These are phyloP conservation scores for Myiozetetes cayanensis DNA, from an alignment of 2,113 vertebrate genomes.

Conservation along the genomic window DNA sequence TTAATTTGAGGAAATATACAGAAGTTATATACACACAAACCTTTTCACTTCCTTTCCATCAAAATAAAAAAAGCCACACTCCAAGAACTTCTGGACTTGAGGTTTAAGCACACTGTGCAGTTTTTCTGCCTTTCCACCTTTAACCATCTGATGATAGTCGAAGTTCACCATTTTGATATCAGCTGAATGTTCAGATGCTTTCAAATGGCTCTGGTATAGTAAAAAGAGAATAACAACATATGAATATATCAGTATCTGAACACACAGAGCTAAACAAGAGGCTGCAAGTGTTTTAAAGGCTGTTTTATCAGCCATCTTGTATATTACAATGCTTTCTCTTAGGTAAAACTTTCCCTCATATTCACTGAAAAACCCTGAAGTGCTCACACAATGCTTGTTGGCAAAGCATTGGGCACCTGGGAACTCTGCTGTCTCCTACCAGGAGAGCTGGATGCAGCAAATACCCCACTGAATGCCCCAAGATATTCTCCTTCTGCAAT, in stretches of 20 bases:
- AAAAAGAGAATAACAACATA: not conserved
- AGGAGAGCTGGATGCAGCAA: not conserved
- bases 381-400: not conserved
- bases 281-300: not conserved
- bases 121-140: constrained; percentile 93
- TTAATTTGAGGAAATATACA: not conserved
- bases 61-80: constrained; percentile 96
- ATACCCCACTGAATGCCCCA: not conserved
- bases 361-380: not conserved
- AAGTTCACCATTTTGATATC: constrained; percentile 95
- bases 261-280: not conserved
- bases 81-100: constrained; percentile 86
- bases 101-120: constrained; percentile 89
- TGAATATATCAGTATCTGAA: not conserved
- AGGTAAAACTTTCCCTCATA: not conserved
- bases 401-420: not conserved
- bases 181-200: constrained; percentile 89
- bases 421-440: not conserved
- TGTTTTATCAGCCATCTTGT: not conserved
- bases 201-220: constrained; percentile 88
- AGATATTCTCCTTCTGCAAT: not conserved
- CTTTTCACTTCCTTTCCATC: constrained; percentile 86
- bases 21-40: constrained; percentile 68
- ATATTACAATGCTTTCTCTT: not conserved
- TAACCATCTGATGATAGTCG: constrained; percentile 98